Conservation (phyloP, 2,888 invertebrate genomes). For the Steinernema hermaphroditum region DNA sequence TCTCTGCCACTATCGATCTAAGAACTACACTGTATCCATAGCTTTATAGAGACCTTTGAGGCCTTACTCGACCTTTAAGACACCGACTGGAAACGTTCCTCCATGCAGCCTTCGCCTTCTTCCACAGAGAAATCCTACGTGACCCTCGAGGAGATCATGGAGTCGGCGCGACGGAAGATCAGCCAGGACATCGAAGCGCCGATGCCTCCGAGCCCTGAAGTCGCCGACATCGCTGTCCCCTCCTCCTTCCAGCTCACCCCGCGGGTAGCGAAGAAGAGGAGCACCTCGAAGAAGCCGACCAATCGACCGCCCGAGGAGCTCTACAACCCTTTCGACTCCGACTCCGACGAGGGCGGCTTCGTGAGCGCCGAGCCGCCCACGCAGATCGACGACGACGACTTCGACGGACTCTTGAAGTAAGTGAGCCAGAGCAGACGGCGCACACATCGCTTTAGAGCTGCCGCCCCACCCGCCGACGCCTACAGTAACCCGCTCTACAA, state of each 20-base stretch:
- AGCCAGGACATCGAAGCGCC: constrained; percentile 35
- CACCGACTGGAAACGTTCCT: constrained; percentile 10
- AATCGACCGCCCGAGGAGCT: constrained; percentile 13
- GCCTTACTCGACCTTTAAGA: no score
- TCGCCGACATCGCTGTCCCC: background rate
- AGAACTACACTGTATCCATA: no score
- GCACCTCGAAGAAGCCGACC: background rate
- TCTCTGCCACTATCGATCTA: no score
- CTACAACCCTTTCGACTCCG: constrained; percentile 37
- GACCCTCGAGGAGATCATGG: constrained; percentile 46
- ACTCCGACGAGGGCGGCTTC: constrained; percentile 36
- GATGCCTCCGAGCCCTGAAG: constrained; percentile 23
- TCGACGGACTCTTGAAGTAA: constrained; percentile 43
- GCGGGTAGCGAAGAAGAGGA: constrained; percentile 10
- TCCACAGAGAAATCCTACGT: constrained; percentile 27
- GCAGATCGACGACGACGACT: constrained; percentile 35
- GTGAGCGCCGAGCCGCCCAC: constrained; percentile 38
- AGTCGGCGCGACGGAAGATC: constrained; percentile 40
- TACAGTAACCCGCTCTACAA: constrained; percentile 43
- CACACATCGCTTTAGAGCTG: constrained; percentile 37
- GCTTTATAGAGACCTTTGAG: no score
- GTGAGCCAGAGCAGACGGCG: background rate
- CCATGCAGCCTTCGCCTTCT: constrained; percentile 12
- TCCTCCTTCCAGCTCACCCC: constrained; percentile 6
- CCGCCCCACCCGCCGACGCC: constrained; percentile 41